Conservation (phyloP, 2,113 vertebrate species). For the Hirundichthys speculiger region DNA sequence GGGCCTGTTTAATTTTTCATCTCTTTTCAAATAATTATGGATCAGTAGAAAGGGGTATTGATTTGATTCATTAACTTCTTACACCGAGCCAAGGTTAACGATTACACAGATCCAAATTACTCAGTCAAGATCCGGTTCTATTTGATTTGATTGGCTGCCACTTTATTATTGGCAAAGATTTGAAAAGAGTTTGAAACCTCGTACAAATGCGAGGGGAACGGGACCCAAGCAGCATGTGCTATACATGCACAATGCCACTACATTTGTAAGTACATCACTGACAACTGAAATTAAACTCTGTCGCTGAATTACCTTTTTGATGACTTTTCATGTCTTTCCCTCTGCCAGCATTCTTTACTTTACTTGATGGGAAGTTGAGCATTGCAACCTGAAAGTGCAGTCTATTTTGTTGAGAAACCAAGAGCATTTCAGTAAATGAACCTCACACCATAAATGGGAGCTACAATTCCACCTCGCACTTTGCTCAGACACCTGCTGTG, state of each 20-base stretch:
- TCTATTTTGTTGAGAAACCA: constrained; percentile 55
- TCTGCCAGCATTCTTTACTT: constrained; percentile 36
- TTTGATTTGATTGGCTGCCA: constrained; percentile 88
- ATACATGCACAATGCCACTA: constrained; percentile 45
- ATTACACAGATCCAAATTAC: constrained; percentile 97
- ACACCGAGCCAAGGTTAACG: constrained; percentile 96
- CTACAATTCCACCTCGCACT: constrained; percentile 68
- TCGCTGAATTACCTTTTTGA: constrained; percentile 57
- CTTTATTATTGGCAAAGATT: constrained; percentile 81
- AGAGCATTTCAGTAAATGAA: constrained; percentile 69
- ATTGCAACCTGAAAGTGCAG: constrained; percentile 30
- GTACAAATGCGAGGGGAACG: constrained; percentile 36
- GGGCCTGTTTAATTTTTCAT: constrained; percentile 98
- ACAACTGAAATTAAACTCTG: constrained; percentile 67
- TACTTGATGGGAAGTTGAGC: constrained; percentile 47
- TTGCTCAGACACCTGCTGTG: constrained; percentile 74
- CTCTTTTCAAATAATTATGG: constrained; percentile 99
- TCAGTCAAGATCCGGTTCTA: constrained; percentile 84
- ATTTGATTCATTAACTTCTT: constrained; percentile 98
- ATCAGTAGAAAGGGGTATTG: constrained; percentile 98
- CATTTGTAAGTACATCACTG: constrained; percentile 52
- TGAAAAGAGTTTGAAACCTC: constrained; percentile 61
- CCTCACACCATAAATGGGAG: constrained; percentile 55
- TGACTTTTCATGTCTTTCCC: neutral
- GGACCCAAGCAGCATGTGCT: constrained; percentile 41